A percentile compares a stretch with the other conserved stretches of the same genome.
Conservation (phyloP, 2,888 invertebrate genomes). For the Choristoneura rosaceana region DNA sequence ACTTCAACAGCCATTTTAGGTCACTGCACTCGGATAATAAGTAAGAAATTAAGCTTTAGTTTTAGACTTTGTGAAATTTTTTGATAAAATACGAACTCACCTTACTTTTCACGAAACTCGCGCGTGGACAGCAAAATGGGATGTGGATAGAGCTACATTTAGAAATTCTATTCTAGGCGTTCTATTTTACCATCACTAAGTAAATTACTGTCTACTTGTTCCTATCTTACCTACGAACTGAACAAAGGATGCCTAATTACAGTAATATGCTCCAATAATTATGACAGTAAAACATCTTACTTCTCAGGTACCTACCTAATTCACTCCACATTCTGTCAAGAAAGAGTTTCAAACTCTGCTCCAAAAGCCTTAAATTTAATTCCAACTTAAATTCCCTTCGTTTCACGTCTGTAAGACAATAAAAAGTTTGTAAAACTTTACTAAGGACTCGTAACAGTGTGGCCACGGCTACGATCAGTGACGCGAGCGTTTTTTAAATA, state of each 20-base stretch:
- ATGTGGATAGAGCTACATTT: no score
- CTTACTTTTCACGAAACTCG: no score
- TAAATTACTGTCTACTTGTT: not conserved
- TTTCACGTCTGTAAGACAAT: slow-evolving; percentile 18
- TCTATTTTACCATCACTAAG: not conserved
- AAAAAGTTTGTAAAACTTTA: slow-evolving; percentile 26
- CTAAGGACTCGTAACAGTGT: not conserved
- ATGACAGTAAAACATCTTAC: slow-evolving; percentile 19
- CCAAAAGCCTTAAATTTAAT: slow-evolving; percentile 28
- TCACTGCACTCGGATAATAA: no score
- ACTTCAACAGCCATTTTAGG: no score
- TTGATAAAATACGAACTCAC: no score
- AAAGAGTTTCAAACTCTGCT: slow-evolving; percentile 23
- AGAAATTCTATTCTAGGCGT: not conserved
- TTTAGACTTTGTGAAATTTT: no score
- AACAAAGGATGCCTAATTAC: slow-evolving; percentile 5
- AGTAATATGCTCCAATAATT: slow-evolving; percentile 14
- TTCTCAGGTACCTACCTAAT: slow-evolving; percentile 5
- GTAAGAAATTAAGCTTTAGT: no score
- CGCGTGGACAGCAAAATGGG: no score
- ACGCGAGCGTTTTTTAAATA: no score
- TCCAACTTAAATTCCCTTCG: slow-evolving; percentile 10
- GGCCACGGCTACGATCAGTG: no score
- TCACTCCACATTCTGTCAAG: slow-evolving; percentile 26
- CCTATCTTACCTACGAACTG: not conserved